A percentile compares a stretch with the other conserved stretches of the same genome.
phyloP scores from a whole-genome alignment of 2,113 vertebrate species.

The Larimichthys polyactis region DNA sequence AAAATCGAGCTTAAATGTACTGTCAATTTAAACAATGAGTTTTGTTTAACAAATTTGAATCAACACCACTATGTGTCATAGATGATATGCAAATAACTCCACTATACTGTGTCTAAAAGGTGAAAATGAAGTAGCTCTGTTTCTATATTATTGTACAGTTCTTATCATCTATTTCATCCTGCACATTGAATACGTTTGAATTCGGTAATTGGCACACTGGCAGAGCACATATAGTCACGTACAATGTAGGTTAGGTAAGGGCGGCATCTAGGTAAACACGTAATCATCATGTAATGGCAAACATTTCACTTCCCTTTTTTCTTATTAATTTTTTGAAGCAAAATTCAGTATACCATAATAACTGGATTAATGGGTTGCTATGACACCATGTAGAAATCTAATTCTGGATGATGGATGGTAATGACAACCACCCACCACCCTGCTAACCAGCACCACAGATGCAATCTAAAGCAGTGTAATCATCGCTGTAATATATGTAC shows the following conservation, averaged over 20 bases:
- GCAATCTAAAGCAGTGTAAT: constrained; percentile 19
- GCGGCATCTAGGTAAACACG: not conserved
- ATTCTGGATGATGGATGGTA: constrained; percentile 26
- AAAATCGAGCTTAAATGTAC: not conserved
- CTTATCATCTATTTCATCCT: not conserved
- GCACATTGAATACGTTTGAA: constrained; percentile 14
- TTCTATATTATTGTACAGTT: not conserved
- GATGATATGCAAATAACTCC: not conserved
- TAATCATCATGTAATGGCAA: not conserved
- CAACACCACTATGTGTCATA: not conserved
- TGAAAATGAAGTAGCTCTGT: not conserved
- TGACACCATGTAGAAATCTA: constrained; percentile 11
- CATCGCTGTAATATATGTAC: constrained; percentile 7
- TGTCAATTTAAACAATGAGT: not conserved
- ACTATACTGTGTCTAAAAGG: not conserved
- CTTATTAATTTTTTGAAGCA: not conserved
- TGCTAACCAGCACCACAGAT: not conserved
- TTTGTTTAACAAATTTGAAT: too few species aligned
- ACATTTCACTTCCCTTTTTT: not conserved
- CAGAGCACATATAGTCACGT: not conserved
- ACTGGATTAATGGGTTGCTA: not conserved
- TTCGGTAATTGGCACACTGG: not conserved
- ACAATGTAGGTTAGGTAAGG: not conserved
- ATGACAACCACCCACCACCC: constrained; percentile 8
- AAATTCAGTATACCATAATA: constrained; percentile 5